These are phyloP conservation scores for Sebastes aleutianus DNA, from an alignment of 2,797 vertebrate genomes.

Conservation along the genomic window DNA sequence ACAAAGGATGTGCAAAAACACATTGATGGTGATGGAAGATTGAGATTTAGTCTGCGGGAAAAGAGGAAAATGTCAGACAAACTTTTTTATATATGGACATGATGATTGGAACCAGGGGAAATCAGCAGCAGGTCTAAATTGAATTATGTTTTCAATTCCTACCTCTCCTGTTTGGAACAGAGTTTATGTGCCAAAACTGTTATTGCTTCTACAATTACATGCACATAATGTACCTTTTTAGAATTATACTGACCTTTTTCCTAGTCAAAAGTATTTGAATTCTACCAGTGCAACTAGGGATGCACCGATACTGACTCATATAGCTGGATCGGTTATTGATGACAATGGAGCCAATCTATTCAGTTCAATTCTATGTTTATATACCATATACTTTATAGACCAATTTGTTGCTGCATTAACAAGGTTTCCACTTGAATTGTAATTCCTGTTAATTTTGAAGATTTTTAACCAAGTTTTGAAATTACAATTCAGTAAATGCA, in stretches of 20 bases:
- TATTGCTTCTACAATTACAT: not conserved
- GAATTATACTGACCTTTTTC: not conserved
- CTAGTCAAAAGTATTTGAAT: not conserved
- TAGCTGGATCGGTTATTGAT: too few species aligned
- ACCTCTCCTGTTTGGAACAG: not conserved
- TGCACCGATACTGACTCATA: too few species aligned
- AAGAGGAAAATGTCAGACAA: slow-evolving; percentile 40
- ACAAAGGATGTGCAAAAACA: not conserved
- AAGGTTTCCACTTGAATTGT: too few species aligned
- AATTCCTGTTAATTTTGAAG: too few species aligned
- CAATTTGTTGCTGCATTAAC: too few species aligned
- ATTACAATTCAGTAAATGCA: too few species aligned
- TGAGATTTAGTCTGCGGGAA: slow-evolving; percentile 5
- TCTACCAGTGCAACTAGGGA: not conserved
- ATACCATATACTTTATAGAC: too few species aligned
- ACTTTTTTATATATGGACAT: slow-evolving; percentile 42
- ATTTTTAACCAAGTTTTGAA: too few species aligned
- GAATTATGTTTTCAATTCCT: slow-evolving; percentile 10
- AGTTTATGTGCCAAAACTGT: slow-evolving; percentile 1
- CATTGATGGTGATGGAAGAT: not conserved
- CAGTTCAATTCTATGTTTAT: too few species aligned
- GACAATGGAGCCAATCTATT: too few species aligned
- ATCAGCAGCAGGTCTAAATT: slow-evolving; percentile 40
- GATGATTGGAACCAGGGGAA: slow-evolving; percentile 44
- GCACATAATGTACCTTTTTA: not conserved